These are phyloP conservation scores for Balanococcus diminutus DNA, from an alignment of 2,888 invertebrate genomes.

Conservation along the genomic window DNA sequence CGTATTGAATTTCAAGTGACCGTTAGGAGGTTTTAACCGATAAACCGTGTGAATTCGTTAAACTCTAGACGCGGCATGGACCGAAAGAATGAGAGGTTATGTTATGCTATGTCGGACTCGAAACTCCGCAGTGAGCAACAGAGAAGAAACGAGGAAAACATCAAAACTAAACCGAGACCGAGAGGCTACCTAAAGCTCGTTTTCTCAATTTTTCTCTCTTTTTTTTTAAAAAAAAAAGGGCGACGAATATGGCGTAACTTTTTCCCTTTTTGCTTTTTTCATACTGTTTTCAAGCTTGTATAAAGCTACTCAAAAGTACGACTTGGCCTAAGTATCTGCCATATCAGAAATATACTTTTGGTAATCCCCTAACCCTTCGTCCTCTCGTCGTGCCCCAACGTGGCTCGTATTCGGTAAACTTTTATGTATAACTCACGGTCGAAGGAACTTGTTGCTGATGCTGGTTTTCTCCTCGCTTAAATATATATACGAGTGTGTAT, in stretches of 20 bases:
- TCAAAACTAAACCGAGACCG: background rate
- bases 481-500: background rate
- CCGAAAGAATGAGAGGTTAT: background rate
- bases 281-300: background rate
- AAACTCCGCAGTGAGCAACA: background rate
- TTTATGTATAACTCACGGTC: background rate
- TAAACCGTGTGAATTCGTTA: background rate
- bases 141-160: background rate
- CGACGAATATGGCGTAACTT: constrained; percentile 7
- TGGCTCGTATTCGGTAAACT: background rate
- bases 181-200: background rate
- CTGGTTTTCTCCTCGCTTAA: background rate
- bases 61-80: background rate
- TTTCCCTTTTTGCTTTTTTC: background rate
- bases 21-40: background rate
- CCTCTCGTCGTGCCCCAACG: background rate
- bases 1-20: constrained; percentile 42
- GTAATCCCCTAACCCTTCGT: background rate
- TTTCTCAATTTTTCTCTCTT: background rate
- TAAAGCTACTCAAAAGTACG: constrained; percentile 21
- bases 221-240: background rate
- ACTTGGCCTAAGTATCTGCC: constrained; percentile 4
- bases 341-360: constrained; percentile 18
- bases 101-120: background rate
- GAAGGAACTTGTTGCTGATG: constrained; percentile 8